A percentile compares a stretch with the other conserved stretches of the same genome.
Evolutionary conservation across 1,140 invertebrate species (phyloP).

Genomic region (Ceratoteleas bidentatus): DNA sequence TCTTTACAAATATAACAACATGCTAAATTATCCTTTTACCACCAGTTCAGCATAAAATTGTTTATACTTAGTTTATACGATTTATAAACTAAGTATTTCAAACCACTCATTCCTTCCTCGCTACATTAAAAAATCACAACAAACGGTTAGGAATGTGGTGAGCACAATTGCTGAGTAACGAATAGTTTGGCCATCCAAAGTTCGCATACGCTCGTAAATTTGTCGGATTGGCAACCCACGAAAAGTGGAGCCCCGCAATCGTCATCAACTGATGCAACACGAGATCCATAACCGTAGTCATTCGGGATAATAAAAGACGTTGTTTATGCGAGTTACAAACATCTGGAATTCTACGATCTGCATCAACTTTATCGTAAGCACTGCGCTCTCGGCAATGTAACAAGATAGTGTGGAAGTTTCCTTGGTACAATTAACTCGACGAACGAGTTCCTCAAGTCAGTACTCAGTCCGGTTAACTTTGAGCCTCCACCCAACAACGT

Average conservation of each 20-base stretch:
- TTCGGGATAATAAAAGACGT: conserved; percentile 36
- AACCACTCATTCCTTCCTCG: no score
- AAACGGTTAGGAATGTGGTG: no score
- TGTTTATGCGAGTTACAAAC: conserved; percentile 52
- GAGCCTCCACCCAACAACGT: conserved; percentile 40
- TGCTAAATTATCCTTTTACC: no score
- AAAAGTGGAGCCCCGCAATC: conserved; percentile 6
- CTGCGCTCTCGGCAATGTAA: conserved; percentile 38
- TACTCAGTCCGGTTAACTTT: conserved; percentile 45
- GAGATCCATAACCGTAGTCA: conserved; percentile 18
- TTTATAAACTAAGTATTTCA: no score
- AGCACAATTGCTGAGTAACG: no score
- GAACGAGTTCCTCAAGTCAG: conserved; percentile 50
- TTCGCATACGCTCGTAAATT: no score
- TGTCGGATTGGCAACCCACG: no score
- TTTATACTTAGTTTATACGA: no score
- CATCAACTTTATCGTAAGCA: conserved; percentile 41
- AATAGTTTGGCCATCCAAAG: no score
- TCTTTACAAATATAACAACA: no score
- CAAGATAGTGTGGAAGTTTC: conserved; percentile 56
- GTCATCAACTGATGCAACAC: conserved; percentile 13
- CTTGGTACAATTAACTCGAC: conserved; percentile 57
- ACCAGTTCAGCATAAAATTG: no score
- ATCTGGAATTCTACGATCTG: conserved; percentile 48
- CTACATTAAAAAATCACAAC: no score